Evolutionary conservation across 2,113 vertebrate genomes (phyloP), one percentile per base, ranked within the genome.

Genomic region (Semnopithecus entellus): DNA sequence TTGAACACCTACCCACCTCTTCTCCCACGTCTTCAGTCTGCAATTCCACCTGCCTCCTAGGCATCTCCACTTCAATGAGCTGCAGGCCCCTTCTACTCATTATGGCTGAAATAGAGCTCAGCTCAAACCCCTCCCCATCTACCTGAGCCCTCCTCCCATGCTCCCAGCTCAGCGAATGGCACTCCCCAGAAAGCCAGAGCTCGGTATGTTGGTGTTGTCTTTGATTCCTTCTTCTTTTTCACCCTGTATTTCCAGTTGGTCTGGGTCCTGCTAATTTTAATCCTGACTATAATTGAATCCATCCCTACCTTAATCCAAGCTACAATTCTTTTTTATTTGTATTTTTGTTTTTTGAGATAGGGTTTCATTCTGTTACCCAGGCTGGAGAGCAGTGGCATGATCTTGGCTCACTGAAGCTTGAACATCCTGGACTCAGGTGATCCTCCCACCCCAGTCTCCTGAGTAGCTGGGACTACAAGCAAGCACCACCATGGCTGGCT

Each of bases 81-180:
- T 38, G 20, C 32, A 50, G 66, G 25, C 17, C 4, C 16, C 13
- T 27, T 45, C 68, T 35, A 27, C 25, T 76, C 14, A 38, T 9
- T 27, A 5, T 2, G 17, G 17, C 66, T 8, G 5, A 14, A 55
- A 11, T 35, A 20, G 22, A 78, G 25, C 73, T 89, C 30, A 16
- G 22, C 13, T 50, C 7, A 20, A 7, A 2, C 8, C 43, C 32
- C 40, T 4, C 0, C 48, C 12, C 30, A 30, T n/a, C 2, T 0
- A 4, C 48, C 22, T 25, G 10, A 30, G 6, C 52, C 30, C 7
- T 40, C 48, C 20, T 55, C 23, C 40, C 17, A 1, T 3, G 3
- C 68, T 68, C 57, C 32, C 48, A 61, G 0, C 27, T 50, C 40
- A 3, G 32, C 48, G 12, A 35, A 52, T 9, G 35, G 32, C 48